Evolutionary conservation across 2,888 invertebrate genomes (phyloP), one percentile per base, ranked within the genome.

Genomic region (Lasioglossum oenotherae): DNA sequence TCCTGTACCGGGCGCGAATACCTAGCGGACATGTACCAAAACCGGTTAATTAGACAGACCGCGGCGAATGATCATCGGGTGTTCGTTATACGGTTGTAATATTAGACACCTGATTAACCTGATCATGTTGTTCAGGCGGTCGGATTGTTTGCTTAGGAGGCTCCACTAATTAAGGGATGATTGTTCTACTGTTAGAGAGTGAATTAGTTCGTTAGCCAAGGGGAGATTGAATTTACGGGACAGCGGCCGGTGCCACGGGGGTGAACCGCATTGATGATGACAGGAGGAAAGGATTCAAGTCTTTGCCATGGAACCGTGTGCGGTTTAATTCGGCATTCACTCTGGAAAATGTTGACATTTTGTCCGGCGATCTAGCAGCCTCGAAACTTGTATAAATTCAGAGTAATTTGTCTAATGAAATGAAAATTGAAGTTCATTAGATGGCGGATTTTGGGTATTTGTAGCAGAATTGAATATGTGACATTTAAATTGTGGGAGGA

Each of bases 11-110:
- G 4, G 1, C 23, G 1, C 74, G 14, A 60, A 35, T 57, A 23
- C 38, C 71, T 74, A 71, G 49, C 74, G n/a, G 23, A 2, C 31
- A 8, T 38, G 19, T 5, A 23, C n/a, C 46, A 41, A 57, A 23
- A 8, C 31, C 35, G 60, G 77, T 74, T 80, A 85, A 85, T 82
- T 84, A 67, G 82, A 78, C 19, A 19, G 46, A 14, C 73, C 27
- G 41, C 44, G n/a, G 74, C n/a, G 57, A 35, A 78, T 60, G 35
- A 82, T 49, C 19, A 38, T 74, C 57, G 23, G 10, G 14, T 35
- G 46, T 46, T 74, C 64, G 80, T 80, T 76, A 38, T 38, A 57
- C 8, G 27, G 14, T 19, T 49, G 12, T 49, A 49, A 49, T 44
- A 74, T 73, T 44, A 78, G 46, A 23, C 27, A 14, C 38, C 67